Base-by-base conservation (phyloP, 2,888 invertebrate species). In the Megastigmus dorsalis region DNA sequence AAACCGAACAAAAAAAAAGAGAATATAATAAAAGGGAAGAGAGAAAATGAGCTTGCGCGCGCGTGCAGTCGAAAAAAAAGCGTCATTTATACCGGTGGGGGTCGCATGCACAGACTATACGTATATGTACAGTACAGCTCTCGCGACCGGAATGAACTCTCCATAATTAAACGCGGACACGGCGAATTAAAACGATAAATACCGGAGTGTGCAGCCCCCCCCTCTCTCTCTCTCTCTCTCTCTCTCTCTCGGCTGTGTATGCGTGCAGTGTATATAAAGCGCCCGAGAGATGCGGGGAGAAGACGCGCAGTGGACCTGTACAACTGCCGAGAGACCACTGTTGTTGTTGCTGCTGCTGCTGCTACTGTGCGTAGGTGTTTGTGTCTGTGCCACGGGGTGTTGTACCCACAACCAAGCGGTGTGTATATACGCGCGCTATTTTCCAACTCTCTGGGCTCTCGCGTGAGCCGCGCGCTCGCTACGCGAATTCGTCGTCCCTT, bases 151-250 rank as follows among this genome's bases (percentile, higher is more conserved):
- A 85, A 85, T 85, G 82, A 85, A 86, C 84, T 83, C 83, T 84
- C 85, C 83, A 85, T 87, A 86, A 87, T 86, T 86, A 86, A 86
- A 85, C 83, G 82, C 80, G 78, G 81, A 74, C 80, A 72, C 80
- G 83, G 81, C 84, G 82, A 86, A 87, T 87, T 87, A 84, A 87
- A 86, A 86, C 86, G 60, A 75, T 75, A 75, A 75, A 75, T 75
- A 75, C 50, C 52, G 28, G 52, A 33, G 70, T 9, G 50, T n/a
- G n/a, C 33, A 13, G 43, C 23, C 50, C 4, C 5, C 4, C 50
- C 50, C 50, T 50, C 23, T 50, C 10, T 41, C 41, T 13, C 10
- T 13, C 41, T 41, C 41, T n/a, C 50, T 20, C 50, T 50, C 23
- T 50, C 10, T 41, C 41, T 13, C 10, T 13, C 41, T 41, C 41